phyloP scores from a whole-genome alignment of 1,140 invertebrate species.

The Araneus ventricosus region DNA sequence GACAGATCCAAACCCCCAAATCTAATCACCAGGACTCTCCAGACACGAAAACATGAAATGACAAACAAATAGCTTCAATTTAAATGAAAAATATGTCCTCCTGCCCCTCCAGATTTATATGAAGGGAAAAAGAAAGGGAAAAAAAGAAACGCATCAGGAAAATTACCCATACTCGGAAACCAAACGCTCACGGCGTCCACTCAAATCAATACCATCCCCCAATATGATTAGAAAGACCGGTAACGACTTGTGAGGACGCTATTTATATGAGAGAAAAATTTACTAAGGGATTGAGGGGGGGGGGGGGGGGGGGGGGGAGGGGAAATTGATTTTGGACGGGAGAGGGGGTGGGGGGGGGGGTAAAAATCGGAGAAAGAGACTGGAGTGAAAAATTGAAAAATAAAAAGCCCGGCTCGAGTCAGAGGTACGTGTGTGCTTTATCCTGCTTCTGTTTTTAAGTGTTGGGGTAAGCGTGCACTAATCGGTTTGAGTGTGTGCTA shows the following conservation, averaged over 20 bases:
- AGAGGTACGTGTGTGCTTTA: neutral
- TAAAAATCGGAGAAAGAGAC: constrained; percentile 24
- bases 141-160: neutral
- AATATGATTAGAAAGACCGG: neutral
- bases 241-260: constrained; percentile 14
- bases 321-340: neutral
- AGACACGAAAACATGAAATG: constrained; percentile 26
- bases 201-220: constrained; percentile 17
- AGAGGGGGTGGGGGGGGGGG: no score
- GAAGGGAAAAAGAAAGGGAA: neutral
- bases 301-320: neutral
- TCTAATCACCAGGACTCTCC: neutral
- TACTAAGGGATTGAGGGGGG: neutral
- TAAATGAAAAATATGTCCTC: constrained; percentile 52
- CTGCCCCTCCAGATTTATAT: neutral
- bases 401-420: constrained; percentile 25
- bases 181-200: neutral
- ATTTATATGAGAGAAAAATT: constrained; percentile 29
- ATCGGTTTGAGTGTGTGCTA: neutral
- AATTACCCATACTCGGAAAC: neutral
- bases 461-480: neutral
- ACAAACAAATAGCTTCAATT: constrained; percentile 42
- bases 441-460: constrained; percentile 28
- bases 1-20: neutral
- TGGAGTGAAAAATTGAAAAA: constrained; percentile 59